These are phyloP conservation scores for Melanaphis sacchari DNA, from an alignment of 1,140 invertebrate genomes.

Conservation along the genomic window DNA sequence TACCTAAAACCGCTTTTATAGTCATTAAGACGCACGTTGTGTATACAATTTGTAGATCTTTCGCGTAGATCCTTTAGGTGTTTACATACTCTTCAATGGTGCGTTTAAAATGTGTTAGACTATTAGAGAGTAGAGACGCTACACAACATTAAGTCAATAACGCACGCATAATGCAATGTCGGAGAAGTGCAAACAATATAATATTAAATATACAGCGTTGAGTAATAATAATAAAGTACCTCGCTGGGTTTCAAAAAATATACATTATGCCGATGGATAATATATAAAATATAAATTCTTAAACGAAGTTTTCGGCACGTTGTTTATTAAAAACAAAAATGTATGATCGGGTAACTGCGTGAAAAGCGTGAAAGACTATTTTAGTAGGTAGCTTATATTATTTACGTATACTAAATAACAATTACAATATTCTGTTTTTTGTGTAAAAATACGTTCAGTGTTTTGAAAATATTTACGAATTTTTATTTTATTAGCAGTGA, in stretches of 20 bases:
- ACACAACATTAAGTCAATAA: background rate
- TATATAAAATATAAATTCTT: background rate
- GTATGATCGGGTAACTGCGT: background rate
- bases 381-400: background rate
- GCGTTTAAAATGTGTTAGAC: background rate
- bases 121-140: background rate
- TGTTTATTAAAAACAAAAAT: background rate
- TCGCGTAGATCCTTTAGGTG: background rate
- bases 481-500: background rate
- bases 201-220: background rate
- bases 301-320: background rate
- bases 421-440: background rate
- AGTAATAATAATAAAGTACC: conserved; percentile 14
- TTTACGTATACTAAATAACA: background rate
- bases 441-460: background rate
- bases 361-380: background rate
- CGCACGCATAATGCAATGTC: background rate
- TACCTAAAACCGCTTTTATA: background rate
- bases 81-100: background rate
- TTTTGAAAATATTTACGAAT: background rate
- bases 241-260: background rate
- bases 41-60: background rate
- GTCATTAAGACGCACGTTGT: background rate
- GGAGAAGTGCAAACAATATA: conserved; percentile 5
- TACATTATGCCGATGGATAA: background rate